Conservation (phyloP, 64 coral and sea anemone species). For the Cladopsammia gracilis region DNA sequence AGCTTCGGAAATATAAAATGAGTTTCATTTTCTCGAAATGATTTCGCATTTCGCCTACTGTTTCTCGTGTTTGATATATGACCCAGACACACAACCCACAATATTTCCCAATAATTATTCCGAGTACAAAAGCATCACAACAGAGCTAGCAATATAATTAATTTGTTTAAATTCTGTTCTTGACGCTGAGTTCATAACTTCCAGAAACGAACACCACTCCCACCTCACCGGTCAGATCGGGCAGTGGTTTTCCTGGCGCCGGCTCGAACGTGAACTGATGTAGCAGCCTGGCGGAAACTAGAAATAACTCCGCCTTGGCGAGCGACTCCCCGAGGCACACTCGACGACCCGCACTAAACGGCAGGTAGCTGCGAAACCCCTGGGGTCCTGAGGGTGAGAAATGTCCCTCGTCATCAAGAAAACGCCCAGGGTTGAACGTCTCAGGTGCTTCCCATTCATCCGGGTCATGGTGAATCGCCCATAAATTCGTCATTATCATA, state of each 20-base stretch:
- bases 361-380: conserved; percentile 52
- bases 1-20: no score
- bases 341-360: conserved; percentile 62
- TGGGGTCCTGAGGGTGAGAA: conserved; percentile 23
- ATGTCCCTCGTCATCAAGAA: conserved; percentile 52
- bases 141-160: no score
- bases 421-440: conserved; percentile 45
- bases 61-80: no score
- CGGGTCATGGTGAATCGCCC: conserved; percentile 70
- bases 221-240: conserved; percentile 48
- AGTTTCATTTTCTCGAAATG: no score
- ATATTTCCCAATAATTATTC: no score
- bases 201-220: conserved; percentile 34
- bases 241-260: conserved; percentile 22
- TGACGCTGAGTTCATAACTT: not conserved
- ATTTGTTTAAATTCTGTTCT: not conserved
- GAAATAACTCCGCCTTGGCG: conserved; percentile 67
- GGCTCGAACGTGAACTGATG: conserved; percentile 68
- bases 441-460: conserved; percentile 65
- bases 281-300: conserved; percentile 39
- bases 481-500: conserved; percentile 66
- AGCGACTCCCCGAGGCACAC: conserved; percentile 65
- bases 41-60: no score
- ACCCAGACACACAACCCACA: no score
- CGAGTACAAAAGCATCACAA: no score